Evolutionary conservation across 2,888 invertebrate genomes (phyloP).

Genomic region (Dilophus febrilis): DNA sequence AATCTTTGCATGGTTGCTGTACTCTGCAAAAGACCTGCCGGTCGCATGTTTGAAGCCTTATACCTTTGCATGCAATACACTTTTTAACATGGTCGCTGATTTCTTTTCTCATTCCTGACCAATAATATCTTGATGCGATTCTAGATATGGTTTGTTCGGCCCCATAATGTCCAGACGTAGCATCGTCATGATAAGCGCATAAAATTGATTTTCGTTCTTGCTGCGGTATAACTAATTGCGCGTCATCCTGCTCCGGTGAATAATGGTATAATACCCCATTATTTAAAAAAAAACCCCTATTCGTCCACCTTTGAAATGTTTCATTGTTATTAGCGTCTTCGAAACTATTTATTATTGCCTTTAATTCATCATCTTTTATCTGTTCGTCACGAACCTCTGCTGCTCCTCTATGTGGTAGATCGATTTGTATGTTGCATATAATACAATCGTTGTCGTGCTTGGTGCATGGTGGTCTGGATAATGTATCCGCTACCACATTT

Average conservation of each 20-base stretch:
- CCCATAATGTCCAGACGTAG: constrained; percentile 17
- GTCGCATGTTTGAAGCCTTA: constrained; percentile 18
- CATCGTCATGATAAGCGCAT: constrained; percentile 8
- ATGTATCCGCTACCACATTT: constrained; percentile 24
- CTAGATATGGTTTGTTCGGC: constrained; percentile 10
- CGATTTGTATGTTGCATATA: constrained; percentile 5
- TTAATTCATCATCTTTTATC: neutral
- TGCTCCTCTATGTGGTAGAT: constrained; percentile 9
- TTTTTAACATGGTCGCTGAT: constrained; percentile 14
- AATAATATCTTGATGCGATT: constrained; percentile 13
- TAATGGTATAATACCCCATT: constrained; percentile 13
- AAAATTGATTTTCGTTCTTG: constrained; percentile 8
- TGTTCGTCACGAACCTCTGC: constrained; percentile 6
- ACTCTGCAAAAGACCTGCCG: constrained; percentile 18
- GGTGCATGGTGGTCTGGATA: constrained; percentile 16
- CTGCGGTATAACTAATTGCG: constrained; percentile 8
- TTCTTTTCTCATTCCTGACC: constrained; percentile 15
- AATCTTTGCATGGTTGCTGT: constrained; percentile 10
- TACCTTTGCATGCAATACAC: constrained; percentile 18
- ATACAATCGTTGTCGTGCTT: neutral
- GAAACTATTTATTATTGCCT: neutral
- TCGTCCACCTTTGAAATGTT: constrained; percentile 9
- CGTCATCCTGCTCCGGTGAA: constrained; percentile 4
- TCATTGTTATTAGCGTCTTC: neutral
- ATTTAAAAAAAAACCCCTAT: constrained; percentile 13